These are phyloP conservation scores for Andricus quercusramuli DNA, from an alignment of 2,888 invertebrate genomes.

Conservation along the genomic window DNA sequence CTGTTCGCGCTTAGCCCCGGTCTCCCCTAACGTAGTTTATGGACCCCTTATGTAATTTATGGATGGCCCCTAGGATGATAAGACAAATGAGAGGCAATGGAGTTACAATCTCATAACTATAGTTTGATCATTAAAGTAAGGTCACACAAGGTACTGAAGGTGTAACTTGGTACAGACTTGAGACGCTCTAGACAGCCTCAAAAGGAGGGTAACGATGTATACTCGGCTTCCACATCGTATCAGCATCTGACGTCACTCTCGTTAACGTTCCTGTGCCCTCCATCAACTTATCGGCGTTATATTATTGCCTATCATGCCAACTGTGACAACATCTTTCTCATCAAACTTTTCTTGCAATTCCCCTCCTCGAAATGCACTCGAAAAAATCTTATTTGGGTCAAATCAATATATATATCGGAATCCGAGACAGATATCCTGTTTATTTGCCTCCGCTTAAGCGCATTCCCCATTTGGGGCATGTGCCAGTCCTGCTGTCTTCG, in stretches of 20 bases:
- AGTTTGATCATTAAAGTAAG: neutral
- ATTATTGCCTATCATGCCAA: constrained; percentile 28
- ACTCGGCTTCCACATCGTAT: constrained; percentile 20
- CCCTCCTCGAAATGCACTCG: constrained; percentile 9
- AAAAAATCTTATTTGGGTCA: constrained; percentile 7
- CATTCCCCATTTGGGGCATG: neutral
- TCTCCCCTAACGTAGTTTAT: too few species aligned
- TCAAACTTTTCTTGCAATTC: constrained; percentile 13
- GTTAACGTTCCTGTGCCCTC: constrained; percentile 21
- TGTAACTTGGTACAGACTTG: constrained; percentile 16
- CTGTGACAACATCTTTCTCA: constrained; percentile 26
- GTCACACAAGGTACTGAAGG: neutral
- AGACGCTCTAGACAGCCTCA: neutral
- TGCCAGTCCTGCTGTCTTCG: neutral
- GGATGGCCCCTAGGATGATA: too few species aligned
- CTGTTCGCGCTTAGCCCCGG: too few species aligned
- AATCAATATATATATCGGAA: constrained; percentile 27
- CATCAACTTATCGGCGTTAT: constrained; percentile 21
- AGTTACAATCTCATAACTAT: neutral
- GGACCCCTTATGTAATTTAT: too few species aligned
- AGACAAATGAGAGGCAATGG: too few species aligned
- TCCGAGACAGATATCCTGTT: neutral
- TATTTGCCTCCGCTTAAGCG: neutral
- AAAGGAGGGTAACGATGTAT: constrained; percentile 50
- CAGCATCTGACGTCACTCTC: constrained; percentile 36